Evolutionary conservation across 1,140 invertebrate genomes (phyloP), one percentile per base, ranked within the genome.

Genomic region (Panagrolaimus sp.): DNA sequence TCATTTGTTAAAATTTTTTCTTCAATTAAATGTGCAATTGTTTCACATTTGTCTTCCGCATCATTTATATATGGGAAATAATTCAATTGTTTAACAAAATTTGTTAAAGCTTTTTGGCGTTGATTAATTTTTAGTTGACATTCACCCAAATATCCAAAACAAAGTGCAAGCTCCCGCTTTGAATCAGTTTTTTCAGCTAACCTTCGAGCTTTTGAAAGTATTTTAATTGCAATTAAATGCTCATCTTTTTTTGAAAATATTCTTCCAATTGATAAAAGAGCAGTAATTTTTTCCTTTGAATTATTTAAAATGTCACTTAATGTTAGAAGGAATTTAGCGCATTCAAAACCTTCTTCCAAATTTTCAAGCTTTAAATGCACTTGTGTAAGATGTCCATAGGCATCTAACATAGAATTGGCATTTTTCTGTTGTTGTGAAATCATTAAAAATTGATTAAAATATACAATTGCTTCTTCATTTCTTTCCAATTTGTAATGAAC

Each of bases 1-100:
- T 68, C 67, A 58, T 63, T 63, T 26, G 45, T 58, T 7, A 46
- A n/a, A 14, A 26, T 47, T 43, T 68, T 68, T 17, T 68, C 67
- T 58, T 47, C 67, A 46, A 68, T 65, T 44, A 68, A 26, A 32
- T 68, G 45, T 26, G 26, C 32, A 46, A 68, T 68, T 21, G 67
- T 68, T 62, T 68, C 67, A 43, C 67, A 68, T 65, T 68, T 68
- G n/a, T 26, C 28, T 21, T 68, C 46, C 26, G 21, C 67, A 28
- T 68, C 67, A 62, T 68, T 55, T 9, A 68, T 46, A 45, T 68
- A 55, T 9, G 67, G 46, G 17, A 68, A 68, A 43, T 45, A 46
- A 21, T n/a, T 43, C 24, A 68, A 26, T 43, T 68, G 67, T 17
- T 68, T 68, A 43, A 63, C 68, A 43, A 58, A 68, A 32, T 68